Conservation (phyloP, 2,797 vertebrate species). For the Carduelis carduelis region DNA sequence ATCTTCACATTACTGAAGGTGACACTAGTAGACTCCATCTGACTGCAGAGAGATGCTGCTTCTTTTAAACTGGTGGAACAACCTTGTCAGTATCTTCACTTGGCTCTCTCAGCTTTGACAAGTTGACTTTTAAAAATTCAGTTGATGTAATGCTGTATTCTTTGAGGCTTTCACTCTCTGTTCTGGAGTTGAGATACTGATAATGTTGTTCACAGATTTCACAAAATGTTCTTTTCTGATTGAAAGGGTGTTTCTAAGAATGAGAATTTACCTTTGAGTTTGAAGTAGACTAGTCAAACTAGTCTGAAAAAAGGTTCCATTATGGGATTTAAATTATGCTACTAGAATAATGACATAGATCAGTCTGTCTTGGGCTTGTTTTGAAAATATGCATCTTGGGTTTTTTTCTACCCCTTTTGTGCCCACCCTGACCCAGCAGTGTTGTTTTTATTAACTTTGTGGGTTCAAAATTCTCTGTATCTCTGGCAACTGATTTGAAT, state of each 20-base stretch:
- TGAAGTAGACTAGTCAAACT: neutral
- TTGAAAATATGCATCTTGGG: neutral
- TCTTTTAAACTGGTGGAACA: constrained; percentile 2
- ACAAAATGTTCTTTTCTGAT: neutral
- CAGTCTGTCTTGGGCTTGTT: neutral
- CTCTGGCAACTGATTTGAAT: neutral
- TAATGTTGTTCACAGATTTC: neutral
- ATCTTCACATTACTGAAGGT: neutral
- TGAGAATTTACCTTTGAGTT: neutral
- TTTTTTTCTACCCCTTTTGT: neutral
- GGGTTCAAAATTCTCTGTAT: neutral
- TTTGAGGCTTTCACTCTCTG: neutral
- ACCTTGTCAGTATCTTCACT: neutral
- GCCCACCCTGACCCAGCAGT: neutral
- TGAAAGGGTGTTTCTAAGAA: neutral
- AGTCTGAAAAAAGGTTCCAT: neutral
- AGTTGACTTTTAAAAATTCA: neutral
- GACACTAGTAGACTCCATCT: neutral
- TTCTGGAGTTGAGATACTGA: neutral
- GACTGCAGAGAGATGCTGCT: neutral
- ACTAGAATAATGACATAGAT: neutral
- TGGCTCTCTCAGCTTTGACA: neutral
- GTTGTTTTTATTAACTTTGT: neutral
- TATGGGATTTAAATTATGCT: neutral
- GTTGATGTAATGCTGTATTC: neutral